Conservation (phyloP, 2,797 vertebrate genomes). For the Huso huso region DNA sequence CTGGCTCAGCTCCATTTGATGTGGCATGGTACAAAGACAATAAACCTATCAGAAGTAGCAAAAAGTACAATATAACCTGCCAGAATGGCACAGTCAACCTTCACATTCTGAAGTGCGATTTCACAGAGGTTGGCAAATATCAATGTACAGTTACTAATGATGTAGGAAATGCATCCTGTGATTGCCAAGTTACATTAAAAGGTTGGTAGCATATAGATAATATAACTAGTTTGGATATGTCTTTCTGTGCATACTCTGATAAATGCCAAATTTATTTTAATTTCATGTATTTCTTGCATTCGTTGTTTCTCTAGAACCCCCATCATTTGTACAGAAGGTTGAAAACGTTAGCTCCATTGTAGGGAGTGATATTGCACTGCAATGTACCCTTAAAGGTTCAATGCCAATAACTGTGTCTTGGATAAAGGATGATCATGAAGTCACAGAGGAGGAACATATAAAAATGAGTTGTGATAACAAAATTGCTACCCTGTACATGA, state of each 20-base stretch:
- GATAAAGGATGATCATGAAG: slow-evolving; percentile 88
- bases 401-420: slow-evolving; percentile 81
- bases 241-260: slow-evolving; percentile 8
- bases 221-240: background rate
- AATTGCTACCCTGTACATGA: slow-evolving; percentile 72
- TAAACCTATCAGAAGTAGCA: slow-evolving; percentile 79
- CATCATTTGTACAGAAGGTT: slow-evolving; percentile 81
- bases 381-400: slow-evolving; percentile 81
- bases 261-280: slow-evolving; percentile 12
- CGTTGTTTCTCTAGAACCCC: slow-evolving; percentile 72
- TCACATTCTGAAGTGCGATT: slow-evolving; percentile 78
- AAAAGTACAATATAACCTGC: slow-evolving; percentile 77
- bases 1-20: slow-evolving; percentile 83
- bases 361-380: slow-evolving; percentile 75
- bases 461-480: slow-evolving; percentile 82
- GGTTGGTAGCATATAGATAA: slow-evolving; percentile 64
- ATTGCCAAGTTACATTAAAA: slow-evolving; percentile 77
- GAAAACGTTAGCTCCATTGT: slow-evolving; percentile 76
- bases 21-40: slow-evolving; percentile 85
- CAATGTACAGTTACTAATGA: slow-evolving; percentile 85
- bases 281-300: slow-evolving; percentile 10
- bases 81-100: slow-evolving; percentile 74
- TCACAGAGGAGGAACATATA: slow-evolving; percentile 78
- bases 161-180: slow-evolving; percentile 78
- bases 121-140: slow-evolving; percentile 76